Conservation (phyloP, 1,140 invertebrate species). For the Chrysomallon squamiferum region DNA sequence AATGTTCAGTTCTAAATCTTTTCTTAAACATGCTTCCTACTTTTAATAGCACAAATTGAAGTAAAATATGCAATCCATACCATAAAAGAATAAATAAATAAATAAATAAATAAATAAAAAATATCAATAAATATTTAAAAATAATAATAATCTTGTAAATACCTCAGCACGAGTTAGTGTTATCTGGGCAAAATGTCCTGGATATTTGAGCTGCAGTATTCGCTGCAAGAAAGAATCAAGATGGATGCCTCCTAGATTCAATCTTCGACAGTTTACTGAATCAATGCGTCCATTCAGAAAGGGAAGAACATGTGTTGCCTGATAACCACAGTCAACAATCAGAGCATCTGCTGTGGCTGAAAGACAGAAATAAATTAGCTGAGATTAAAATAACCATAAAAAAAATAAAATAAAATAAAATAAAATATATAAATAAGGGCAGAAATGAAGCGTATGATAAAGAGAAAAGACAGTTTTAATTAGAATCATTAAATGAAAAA, state of each 20-base stretch:
- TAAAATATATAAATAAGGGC: neutral
- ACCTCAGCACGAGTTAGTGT: constrained; percentile 85
- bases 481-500: no score
- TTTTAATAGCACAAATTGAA: no score
- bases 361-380: constrained; percentile 5
- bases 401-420: neutral
- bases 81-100: no score
- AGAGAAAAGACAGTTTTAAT: no score
- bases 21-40: no score
- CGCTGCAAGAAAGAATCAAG: constrained; percentile 86
- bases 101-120: no score
- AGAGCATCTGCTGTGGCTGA: constrained; percentile 68
- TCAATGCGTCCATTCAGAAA: constrained; percentile 76
- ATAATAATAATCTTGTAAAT: no score
- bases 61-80: no score
- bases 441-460: no score
- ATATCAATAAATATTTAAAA: no score
- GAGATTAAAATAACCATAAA: no score
- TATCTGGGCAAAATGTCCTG: constrained; percentile 85
- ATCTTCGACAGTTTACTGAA: constrained; percentile 74
- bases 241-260: constrained; percentile 88
- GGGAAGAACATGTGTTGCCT: constrained; percentile 87
- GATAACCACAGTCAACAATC: constrained; percentile 85
- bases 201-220: constrained; percentile 92
- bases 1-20: no score